phyloP scores from a whole-genome alignment of 2,113 vertebrate species.

The Myotis brandtii region DNA sequence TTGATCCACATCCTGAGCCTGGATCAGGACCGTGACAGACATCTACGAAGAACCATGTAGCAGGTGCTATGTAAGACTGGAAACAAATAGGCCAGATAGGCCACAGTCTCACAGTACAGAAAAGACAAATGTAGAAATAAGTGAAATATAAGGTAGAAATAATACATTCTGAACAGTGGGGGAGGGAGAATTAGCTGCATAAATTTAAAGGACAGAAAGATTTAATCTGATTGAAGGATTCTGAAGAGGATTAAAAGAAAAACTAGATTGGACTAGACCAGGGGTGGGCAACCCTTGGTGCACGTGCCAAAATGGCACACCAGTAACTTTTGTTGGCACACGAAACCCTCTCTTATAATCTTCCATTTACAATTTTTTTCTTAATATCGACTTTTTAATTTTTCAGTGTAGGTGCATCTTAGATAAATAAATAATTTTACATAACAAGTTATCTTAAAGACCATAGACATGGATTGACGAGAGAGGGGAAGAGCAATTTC shows the following conservation, averaged over 20 bases:
- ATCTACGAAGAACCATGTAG: background rate
- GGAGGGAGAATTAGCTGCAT: background rate
- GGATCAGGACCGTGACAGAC: background rate
- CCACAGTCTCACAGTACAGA: background rate
- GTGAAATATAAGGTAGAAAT: slow-evolving; percentile 16
- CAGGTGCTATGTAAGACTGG: background rate
- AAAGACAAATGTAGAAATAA: background rate
- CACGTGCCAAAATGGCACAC: too few relatives aligned
- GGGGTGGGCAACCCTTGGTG: too few relatives aligned
- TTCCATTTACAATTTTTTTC: too few relatives aligned
- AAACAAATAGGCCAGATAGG: background rate
- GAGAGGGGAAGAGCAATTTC: too few relatives aligned
- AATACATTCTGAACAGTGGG: background rate
- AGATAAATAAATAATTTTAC: too few relatives aligned
- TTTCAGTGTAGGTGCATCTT: too few relatives aligned
- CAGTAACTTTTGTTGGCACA: too few relatives aligned
- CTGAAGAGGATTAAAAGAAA: background rate
- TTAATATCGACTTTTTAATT: too few relatives aligned
- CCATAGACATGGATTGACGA: too few relatives aligned
- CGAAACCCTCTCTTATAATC: too few relatives aligned
- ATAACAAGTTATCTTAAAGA: too few relatives aligned
- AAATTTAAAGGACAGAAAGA: slow-evolving; percentile 23
- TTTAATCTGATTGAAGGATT: background rate
- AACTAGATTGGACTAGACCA: background rate
- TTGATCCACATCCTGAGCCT: background rate